Evolutionary conservation across 2,888 invertebrate genomes (phyloP).

Genomic region (Ectropis crepuscularia): DNA sequence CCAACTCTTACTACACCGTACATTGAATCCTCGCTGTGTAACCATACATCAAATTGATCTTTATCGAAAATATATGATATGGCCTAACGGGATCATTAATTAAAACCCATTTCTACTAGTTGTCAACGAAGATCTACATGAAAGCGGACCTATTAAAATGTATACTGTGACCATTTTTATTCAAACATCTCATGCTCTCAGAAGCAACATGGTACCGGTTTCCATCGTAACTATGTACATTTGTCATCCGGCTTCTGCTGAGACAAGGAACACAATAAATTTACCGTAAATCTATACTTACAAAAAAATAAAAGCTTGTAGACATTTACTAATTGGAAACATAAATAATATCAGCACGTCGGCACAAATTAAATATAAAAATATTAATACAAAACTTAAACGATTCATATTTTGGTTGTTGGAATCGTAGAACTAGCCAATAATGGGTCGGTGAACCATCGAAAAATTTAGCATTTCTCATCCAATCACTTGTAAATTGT

Average conservation of each 20-base stretch:
- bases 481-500: conserved; percentile 23
- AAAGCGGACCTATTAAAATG: conserved; percentile 25
- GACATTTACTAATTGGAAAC: conserved; percentile 17
- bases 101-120: background rate
- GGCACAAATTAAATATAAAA: background rate
- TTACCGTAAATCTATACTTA: conserved; percentile 4
- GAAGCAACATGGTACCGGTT: conserved; percentile 11
- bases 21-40: too few species aligned
- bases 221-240: conserved; percentile 2
- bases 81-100: conserved; percentile 9
- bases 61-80: too few species aligned
- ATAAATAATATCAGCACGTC: conserved; percentile 10
- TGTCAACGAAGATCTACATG: conserved; percentile 9
- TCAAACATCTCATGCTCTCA: conserved; percentile 6
- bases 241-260: conserved; percentile 7
- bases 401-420: too few species aligned
- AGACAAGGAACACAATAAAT: conserved; percentile 1
- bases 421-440: background rate
- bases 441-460: conserved; percentile 20
- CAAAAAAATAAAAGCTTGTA: conserved; percentile 11
- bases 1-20: too few species aligned
- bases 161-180: conserved; percentile 23
- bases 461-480: conserved; percentile 14
- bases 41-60: too few species aligned
- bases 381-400: conserved; percentile 4